These are phyloP conservation scores for Drosophila mettleri DNA, from an alignment of 2,888 invertebrate genomes.

Conservation along the genomic window DNA sequence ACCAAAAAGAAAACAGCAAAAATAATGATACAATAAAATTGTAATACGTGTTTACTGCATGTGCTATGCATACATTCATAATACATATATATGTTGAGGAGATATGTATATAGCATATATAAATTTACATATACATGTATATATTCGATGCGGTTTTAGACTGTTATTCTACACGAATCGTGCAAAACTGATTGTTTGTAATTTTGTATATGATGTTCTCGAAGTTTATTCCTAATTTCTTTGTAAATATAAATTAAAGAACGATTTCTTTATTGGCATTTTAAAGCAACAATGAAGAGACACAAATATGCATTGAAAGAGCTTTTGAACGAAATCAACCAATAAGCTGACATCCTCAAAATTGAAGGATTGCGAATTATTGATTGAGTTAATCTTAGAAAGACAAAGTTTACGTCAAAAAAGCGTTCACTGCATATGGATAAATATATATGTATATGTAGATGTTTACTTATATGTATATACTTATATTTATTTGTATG, in stretches of 20 bases:
- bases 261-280: conserved; percentile 18
- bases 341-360: neutral
- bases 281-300: neutral
- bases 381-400: neutral
- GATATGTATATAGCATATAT: conserved; percentile 1
- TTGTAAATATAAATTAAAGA: conserved; percentile 46
- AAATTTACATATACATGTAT: neutral
- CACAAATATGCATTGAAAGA: neutral
- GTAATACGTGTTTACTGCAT: conserved; percentile 47
- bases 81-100: conserved; percentile 2
- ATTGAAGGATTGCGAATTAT: neutral
- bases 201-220: conserved; percentile 35
- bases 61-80: conserved; percentile 24
- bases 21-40: conserved; percentile 44
- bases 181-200: conserved; percentile 44
- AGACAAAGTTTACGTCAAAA: too few species aligned
- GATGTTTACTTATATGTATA: neutral
- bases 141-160: conserved; percentile 31
- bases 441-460: neutral
- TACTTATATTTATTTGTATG: neutral
- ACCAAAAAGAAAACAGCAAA: conserved; percentile 15
- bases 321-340: neutral
- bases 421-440: conserved; percentile 1
- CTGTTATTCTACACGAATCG: conserved; percentile 38
- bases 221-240: conserved; percentile 36